Conservation (phyloP, 2,888 invertebrate genomes). For the Acanthoscelides obtectus region DNA sequence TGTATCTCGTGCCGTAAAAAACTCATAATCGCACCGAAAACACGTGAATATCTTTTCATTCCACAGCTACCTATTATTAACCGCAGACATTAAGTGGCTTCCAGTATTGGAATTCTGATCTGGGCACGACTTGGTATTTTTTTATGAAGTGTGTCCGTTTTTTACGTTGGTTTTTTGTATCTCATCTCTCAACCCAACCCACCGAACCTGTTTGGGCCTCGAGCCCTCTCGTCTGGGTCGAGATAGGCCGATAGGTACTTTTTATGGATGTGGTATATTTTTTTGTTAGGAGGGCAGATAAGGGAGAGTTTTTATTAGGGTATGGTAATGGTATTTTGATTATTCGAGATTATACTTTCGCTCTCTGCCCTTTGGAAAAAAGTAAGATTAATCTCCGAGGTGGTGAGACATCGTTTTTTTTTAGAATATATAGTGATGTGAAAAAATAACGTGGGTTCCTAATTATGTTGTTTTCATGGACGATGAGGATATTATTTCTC, state of each 20-base stretch:
- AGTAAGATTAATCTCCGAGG: background rate
- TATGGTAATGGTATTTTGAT: background rate
- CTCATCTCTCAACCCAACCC: background rate
- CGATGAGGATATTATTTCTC: too few relatives aligned
- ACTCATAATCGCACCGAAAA: background rate
- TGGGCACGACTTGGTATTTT: background rate
- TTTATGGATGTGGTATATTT: background rate
- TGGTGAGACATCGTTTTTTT: background rate
- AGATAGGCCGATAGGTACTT: background rate
- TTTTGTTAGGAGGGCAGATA: background rate
- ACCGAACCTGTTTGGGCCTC: background rate
- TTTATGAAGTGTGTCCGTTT: background rate
- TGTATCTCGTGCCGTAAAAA: background rate
- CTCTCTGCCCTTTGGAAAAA: background rate
- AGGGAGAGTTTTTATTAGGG: background rate
- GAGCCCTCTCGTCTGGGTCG: background rate
- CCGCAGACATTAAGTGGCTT: constrained; percentile 20
- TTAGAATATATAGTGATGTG: background rate
- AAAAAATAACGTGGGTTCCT: background rate
- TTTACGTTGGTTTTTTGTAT: background rate
- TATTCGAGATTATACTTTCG: background rate
- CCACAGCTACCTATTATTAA: constrained; percentile 19
- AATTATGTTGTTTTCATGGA: background rate
- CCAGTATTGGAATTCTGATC: constrained; percentile 23
- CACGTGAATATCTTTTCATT: constrained; percentile 10